Conservation (phyloP, 2,888 invertebrate species). For the Candidula unifasciata region DNA sequence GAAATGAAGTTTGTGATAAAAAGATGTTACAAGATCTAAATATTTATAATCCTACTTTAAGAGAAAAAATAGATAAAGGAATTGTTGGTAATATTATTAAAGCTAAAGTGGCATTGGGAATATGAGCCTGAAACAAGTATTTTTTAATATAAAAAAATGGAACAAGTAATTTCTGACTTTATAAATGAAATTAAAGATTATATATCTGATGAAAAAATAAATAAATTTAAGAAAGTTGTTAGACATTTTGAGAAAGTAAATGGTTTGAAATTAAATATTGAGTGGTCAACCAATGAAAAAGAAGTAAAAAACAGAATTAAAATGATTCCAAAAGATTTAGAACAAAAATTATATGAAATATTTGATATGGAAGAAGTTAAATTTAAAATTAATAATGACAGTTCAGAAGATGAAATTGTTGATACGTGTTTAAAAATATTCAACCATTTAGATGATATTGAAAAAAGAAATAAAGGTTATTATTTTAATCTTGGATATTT, state of each 20-base stretch:
- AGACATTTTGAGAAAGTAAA: not conserved
- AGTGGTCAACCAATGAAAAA: no score
- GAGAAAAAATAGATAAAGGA: not conserved
- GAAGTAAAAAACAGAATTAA: not conserved
- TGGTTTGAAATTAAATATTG: not conserved
- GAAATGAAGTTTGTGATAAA: no score
- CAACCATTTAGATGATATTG: not conserved
- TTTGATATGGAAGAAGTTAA: not conserved
- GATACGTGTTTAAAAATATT: not conserved
- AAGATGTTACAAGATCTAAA: not conserved
- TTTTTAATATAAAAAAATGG: no score
- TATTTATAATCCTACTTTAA: not conserved
- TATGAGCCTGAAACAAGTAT: no score
- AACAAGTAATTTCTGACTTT: not conserved
- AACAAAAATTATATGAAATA: not conserved
- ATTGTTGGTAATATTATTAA: slow-evolving; percentile 9
- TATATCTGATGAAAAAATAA: not conserved
- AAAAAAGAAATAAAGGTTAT: slow-evolving; percentile 3
- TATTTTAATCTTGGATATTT: not conserved
- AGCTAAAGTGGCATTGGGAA: not conserved
- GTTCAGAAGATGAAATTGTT: not conserved
- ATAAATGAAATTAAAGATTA: slow-evolving; percentile 5
- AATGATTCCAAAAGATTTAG: not conserved
- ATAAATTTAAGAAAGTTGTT: not conserved
- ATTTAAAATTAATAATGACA: not conserved